Evolutionary conservation across 2,113 vertebrate genomes (phyloP).

Genomic region (Thermophis baileyi): DNA sequence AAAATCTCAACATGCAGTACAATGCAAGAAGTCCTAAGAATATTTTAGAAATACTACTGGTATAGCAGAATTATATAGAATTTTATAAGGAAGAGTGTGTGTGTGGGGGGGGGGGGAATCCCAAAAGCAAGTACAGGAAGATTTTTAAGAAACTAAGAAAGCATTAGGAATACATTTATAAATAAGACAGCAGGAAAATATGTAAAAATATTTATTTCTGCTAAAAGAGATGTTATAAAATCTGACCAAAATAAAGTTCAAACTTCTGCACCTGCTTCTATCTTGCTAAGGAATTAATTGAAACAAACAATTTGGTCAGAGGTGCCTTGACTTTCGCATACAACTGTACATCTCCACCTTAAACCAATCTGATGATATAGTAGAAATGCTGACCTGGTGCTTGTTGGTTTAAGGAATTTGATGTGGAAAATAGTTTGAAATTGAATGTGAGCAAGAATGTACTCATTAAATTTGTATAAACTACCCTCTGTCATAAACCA

Average conservation of each 20-base stretch:
- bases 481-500: neutral
- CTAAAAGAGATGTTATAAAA: neutral
- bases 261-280: neutral
- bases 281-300: neutral
- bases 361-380: neutral
- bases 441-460: neutral
- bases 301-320: neutral
- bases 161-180: neutral
- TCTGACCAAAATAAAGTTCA: neutral
- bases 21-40: neutral
- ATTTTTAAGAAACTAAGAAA: neutral
- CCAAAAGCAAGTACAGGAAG: neutral
- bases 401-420: neutral
- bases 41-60: neutral
- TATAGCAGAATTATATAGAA: neutral
- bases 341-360: neutral
- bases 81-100: neutral
- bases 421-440: neutral
- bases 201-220: neutral
- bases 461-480: neutral
- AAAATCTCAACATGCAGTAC: neutral
- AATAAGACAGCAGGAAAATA: neutral
- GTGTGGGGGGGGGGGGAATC: neutral
- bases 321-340: neutral
- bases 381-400: neutral